phyloP scores from a whole-genome alignment of 2,888 invertebrate species.

The Ophioninae sp. region DNA sequence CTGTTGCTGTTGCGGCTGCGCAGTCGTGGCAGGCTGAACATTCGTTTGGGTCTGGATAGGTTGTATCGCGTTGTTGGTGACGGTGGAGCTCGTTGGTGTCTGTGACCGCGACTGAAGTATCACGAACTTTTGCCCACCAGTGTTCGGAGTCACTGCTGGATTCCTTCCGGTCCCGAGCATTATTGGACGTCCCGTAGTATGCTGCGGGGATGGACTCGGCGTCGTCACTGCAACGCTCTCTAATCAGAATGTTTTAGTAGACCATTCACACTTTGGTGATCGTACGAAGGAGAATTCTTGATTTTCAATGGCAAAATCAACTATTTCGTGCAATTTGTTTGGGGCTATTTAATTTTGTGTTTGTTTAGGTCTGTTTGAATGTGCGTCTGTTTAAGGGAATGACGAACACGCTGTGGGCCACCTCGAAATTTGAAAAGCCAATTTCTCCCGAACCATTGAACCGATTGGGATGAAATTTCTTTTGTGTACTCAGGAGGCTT shows the following conservation, averaged over 20 bases:
- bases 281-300: no score
- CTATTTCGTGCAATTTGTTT: no score
- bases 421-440: no score
- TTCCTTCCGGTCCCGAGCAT: slow-evolving; percentile 81
- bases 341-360: no score
- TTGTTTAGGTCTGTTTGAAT: no score
- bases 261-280: background rate
- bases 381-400: no score
- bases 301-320: no score
- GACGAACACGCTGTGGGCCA: no score
- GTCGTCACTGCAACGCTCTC: slow-evolving; percentile 73
- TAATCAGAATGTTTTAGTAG: slow-evolving; percentile 61
- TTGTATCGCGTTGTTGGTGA: slow-evolving; percentile 66
- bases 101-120: slow-evolving; percentile 78
- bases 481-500: no score
- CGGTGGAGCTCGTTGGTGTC: slow-evolving; percentile 72
- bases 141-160: slow-evolving; percentile 69
- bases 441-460: no score
- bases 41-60: slow-evolving; percentile 61
- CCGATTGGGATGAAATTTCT: no score
- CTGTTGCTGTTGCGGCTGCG: slow-evolving; percentile 48
- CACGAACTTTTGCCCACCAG: slow-evolving; percentile 76
- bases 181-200: slow-evolving; percentile 80
- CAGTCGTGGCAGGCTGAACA: slow-evolving; percentile 54
- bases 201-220: slow-evolving; percentile 69